A percentile compares a stretch with the other conserved stretches of the same genome.
Conservation (phyloP, 2,113 vertebrate species). For the Danionella cerebrum region DNA sequence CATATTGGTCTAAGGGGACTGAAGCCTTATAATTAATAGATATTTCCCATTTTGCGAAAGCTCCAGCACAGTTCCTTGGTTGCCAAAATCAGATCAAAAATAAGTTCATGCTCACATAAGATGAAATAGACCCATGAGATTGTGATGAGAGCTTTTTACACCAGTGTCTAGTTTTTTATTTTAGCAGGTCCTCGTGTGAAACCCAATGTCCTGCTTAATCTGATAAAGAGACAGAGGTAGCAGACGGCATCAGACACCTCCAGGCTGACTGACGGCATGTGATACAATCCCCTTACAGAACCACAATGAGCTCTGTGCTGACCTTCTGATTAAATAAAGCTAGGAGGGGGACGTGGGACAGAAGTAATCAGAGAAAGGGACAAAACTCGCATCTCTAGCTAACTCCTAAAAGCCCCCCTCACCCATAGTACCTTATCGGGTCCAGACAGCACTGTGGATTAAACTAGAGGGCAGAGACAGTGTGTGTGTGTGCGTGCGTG, state of each 20-base stretch:
- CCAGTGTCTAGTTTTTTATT: background rate
- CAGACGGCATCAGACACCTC: background rate
- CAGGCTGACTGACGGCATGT: constrained; percentile 14
- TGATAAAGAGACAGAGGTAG: background rate
- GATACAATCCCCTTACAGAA: constrained; percentile 8
- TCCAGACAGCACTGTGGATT: constrained; percentile 45
- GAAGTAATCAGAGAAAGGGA: constrained; percentile 38
- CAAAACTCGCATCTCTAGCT: constrained; percentile 17
- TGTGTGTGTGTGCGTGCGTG: too few relatives aligned
- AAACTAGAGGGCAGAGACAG: constrained; percentile 13
- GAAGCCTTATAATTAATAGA: too few relatives aligned
- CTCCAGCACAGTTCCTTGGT: too few relatives aligned
- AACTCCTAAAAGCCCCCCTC: constrained; percentile 33
- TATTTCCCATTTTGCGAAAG: too few relatives aligned
- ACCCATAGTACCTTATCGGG: constrained; percentile 49
- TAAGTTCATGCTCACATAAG: too few relatives aligned
- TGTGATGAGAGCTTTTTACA: background rate
- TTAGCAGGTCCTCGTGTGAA: background rate
- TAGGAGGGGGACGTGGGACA: constrained; percentile 22
- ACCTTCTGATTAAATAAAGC: constrained; percentile 45
- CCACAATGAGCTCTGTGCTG: constrained; percentile 31
- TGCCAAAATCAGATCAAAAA: too few relatives aligned
- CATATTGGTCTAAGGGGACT: too few relatives aligned
- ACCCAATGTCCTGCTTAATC: background rate
- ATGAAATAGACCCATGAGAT: background rate